Evolutionary conservation across 2,888 invertebrate species (phyloP).

Genomic region (Drosophila eohydei): DNA sequence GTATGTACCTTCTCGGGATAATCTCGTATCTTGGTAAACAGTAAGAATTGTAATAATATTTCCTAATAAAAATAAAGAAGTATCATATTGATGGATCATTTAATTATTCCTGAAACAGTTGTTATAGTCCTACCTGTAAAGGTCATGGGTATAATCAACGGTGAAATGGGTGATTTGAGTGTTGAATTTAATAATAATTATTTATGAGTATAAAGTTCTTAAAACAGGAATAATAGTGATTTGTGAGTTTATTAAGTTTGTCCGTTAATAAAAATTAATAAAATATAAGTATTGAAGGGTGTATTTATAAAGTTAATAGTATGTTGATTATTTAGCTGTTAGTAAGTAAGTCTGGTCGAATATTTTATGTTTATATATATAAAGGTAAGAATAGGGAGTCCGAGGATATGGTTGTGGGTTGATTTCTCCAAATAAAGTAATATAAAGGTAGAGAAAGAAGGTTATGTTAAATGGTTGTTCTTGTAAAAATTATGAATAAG

Average conservation of each 20-base stretch:
- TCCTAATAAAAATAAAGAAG: conserved; percentile 86
- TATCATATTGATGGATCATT: conserved; percentile 87
- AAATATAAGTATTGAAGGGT: conserved; percentile 62
- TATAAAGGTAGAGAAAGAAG: too few relatives aligned
- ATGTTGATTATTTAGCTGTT: too few relatives aligned
- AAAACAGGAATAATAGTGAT: conserved; percentile 87
- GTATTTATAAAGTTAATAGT: conserved; percentile 87
- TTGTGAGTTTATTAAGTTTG: conserved; percentile 86
- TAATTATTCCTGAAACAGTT: too few relatives aligned
- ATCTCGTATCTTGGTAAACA: conserved; percentile 85
- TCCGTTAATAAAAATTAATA: conserved; percentile 78
- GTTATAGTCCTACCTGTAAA: conserved; percentile 86
- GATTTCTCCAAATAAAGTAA: too few relatives aligned
- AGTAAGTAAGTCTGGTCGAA: conserved; percentile 89
- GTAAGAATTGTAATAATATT: conserved; percentile 65
- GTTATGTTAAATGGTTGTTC: too few relatives aligned
- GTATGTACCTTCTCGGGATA: too few relatives aligned
- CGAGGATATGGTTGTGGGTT: too few relatives aligned
- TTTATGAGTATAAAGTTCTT: conserved; percentile 88
- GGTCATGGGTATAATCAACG: conserved; percentile 89
- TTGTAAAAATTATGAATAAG: too few relatives aligned
- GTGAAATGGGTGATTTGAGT: conserved; percentile 88
- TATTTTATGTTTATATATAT: too few relatives aligned
- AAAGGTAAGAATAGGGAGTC: too few relatives aligned
- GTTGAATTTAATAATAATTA: conserved; percentile 85